These are phyloP conservation scores for Myripristis murdjan DNA, from an alignment of 2,797 vertebrate species.

Conservation along the genomic window DNA sequence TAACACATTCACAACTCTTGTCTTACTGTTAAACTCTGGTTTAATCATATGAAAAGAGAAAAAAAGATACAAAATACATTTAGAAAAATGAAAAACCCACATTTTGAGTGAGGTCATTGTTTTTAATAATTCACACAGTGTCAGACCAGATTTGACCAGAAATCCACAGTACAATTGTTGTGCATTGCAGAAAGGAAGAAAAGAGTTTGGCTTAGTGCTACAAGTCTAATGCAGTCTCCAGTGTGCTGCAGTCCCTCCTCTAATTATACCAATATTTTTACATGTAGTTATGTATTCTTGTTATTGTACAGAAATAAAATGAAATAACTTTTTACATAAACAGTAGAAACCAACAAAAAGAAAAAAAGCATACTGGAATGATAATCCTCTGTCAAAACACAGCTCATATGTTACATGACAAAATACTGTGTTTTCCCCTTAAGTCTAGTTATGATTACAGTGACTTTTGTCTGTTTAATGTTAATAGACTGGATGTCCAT, in stretches of 20 bases:
- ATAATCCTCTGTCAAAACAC: conserved; percentile 3
- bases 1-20: too few relatives aligned
- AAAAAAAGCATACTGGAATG: conserved; percentile 1
- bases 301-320: too few relatives aligned
- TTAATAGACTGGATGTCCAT: conserved; percentile 2
- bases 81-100: background rate
- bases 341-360: background rate
- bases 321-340: conserved; percentile 1
- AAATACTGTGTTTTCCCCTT: background rate
- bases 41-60: background rate
- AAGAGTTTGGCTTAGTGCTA: background rate
- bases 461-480: conserved; percentile 12
- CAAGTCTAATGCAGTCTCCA: background rate
- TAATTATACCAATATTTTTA: too few relatives aligned
- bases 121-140: background rate
- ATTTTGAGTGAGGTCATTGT: background rate
- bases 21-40: too few relatives aligned
- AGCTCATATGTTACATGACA: conserved; percentile 1
- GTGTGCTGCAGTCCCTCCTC: background rate
- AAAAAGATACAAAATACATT: background rate
- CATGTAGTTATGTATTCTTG: too few relatives aligned
- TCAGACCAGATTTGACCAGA: background rate
- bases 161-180: background rate
- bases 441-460: background rate
- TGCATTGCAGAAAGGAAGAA: background rate